Conservation (phyloP, 2,888 invertebrate species). For the Heterodera filipjevi region DNA sequence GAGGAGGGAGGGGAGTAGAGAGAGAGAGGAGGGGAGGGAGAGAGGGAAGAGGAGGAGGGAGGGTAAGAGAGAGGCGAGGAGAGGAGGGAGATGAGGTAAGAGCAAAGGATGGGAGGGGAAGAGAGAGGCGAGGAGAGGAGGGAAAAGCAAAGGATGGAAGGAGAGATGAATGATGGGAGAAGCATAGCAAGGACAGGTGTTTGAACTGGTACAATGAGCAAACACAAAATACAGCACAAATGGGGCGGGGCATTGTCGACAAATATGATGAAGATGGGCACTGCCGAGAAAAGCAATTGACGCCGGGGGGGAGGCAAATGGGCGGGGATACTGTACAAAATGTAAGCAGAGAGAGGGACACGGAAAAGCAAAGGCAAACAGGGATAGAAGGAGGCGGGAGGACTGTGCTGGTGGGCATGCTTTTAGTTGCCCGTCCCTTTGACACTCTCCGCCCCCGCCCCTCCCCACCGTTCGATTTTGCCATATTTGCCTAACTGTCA, state of each 20-base stretch:
- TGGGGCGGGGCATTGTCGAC: background rate
- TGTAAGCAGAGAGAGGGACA: background rate
- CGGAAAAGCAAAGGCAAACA: background rate
- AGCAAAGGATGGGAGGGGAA: background rate
- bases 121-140: background rate
- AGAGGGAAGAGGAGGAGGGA: background rate
- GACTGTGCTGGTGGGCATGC: too few species aligned
- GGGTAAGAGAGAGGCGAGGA: background rate
- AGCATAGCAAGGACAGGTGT: constrained; percentile 1
- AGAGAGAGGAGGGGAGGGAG: too few species aligned
- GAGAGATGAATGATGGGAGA: too few species aligned
- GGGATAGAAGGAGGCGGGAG: background rate
- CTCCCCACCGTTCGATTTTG: too few species aligned
- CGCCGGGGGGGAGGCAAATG: background rate
- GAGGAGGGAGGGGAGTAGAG: background rate
- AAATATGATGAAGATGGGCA: background rate
- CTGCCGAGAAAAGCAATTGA: background rate
- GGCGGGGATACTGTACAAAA: background rate
- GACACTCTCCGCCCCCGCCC: background rate
- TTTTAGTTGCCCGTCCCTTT: background rate
- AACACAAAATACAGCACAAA: background rate
- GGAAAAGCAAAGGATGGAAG: background rate
- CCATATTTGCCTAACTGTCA: background rate
- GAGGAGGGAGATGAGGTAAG: background rate
- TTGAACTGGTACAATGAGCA: background rate